A percentile compares a stretch with the other conserved stretches of the same genome.
Conservation (phyloP, 1,140 invertebrate species). For the Tachypleus tridentatus region DNA sequence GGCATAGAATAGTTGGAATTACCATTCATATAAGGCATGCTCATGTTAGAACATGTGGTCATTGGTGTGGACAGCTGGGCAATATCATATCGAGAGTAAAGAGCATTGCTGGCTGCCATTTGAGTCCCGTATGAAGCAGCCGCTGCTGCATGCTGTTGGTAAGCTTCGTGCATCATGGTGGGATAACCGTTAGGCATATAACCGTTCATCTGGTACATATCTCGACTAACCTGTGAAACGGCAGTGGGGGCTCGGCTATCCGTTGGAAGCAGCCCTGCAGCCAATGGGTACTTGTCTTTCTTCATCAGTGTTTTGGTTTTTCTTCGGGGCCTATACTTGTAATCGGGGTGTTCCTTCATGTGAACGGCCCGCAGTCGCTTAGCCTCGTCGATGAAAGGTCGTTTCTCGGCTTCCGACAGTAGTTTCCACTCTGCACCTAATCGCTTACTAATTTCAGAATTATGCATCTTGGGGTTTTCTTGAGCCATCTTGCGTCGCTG, state of each 20-base stretch:
- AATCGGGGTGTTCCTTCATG: slow-evolving; percentile 99
- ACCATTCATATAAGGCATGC: slow-evolving; percentile 66
- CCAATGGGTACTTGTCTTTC: slow-evolving; percentile 88
- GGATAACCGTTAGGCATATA: slow-evolving; percentile 94
- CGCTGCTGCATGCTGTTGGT: slow-evolving; percentile 54
- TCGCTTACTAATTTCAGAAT: slow-evolving; percentile 95
- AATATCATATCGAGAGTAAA: slow-evolving; percentile 28
- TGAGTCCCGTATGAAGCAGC: slow-evolving; percentile 25
- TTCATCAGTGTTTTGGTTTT: slow-evolving; percentile 89
- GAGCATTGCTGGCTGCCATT: slow-evolving; percentile 12
- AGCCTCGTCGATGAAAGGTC: slow-evolving; percentile 98
- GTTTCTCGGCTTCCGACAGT: slow-evolving; percentile 87
- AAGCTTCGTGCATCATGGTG: slow-evolving; percentile 50
- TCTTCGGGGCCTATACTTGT: slow-evolving; percentile 72
- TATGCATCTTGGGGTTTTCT: slow-evolving; percentile 99
- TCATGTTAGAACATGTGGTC: slow-evolving; percentile 37
- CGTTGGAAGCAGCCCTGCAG: slow-evolving; percentile 38
- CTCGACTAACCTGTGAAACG: slow-evolving; percentile 36
- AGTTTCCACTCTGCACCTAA: slow-evolving; percentile 98
- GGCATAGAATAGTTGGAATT: slow-evolving; percentile 45
- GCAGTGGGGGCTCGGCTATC: slow-evolving; percentile 36
- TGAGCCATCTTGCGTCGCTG: slow-evolving; percentile 98
- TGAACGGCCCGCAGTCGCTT: slow-evolving; percentile 95
- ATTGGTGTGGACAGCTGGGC: slow-evolving; percentile 36
- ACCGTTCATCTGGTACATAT: slow-evolving; percentile 79